phyloP scores from a whole-genome alignment of 2,113 vertebrate species.

The Phalacrocorax aristotelis region DNA sequence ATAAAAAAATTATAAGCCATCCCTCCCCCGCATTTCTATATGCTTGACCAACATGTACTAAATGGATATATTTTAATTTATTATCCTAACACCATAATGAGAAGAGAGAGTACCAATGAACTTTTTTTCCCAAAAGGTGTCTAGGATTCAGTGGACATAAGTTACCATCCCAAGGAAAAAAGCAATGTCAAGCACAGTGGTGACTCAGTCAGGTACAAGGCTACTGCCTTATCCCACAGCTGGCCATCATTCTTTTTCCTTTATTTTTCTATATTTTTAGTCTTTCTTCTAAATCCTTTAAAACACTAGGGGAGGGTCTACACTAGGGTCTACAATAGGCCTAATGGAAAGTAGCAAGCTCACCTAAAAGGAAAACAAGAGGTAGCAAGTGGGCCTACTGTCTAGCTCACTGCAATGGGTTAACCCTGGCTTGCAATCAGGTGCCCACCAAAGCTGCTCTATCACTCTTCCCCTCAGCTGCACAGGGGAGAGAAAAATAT shows the following conservation, averaged over 20 bases:
- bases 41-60: not conserved
- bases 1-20: not conserved
- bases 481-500: no score
- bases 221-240: not conserved
- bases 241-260: not conserved
- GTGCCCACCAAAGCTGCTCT: no score
- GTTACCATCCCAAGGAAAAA: not conserved
- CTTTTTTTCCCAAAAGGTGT: not conserved
- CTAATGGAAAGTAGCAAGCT: not conserved
- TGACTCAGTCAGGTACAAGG: not conserved
- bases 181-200: rapidly evolving
- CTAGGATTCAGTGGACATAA: not conserved
- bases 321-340: not conserved
- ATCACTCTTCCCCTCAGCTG: no score
- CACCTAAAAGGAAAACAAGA: not conserved
- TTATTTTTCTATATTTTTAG: not conserved
- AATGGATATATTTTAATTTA: not conserved
- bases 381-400: not conserved
- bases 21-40: not conserved
- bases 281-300: not conserved
- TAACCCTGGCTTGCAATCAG: not conserved
- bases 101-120: not conserved
- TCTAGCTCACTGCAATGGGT: not conserved
- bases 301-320: not conserved
- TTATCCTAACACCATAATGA: not conserved